Percentiles rank a stretch among this genome's conserved stretches.
phyloP scores from a whole-genome alignment of 2,888 invertebrate species.

The Amphiduros pacificus region DNA sequence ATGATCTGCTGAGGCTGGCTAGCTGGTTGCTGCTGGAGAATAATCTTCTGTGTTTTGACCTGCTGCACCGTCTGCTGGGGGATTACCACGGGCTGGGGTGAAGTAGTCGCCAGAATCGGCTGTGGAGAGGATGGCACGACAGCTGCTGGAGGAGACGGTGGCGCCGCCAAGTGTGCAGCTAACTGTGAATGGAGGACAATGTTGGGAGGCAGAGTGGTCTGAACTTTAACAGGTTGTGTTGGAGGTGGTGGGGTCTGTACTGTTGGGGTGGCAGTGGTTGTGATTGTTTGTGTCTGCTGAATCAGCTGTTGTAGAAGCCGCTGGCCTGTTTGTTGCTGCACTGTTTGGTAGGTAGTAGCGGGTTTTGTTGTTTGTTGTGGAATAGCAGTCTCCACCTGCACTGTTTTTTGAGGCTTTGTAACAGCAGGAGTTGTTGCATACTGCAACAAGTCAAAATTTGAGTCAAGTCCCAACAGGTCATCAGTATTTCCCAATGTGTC shows the following conservation, averaged over 20 bases:
- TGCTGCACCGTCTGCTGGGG: neutral
- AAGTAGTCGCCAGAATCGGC: neutral
- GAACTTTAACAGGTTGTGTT: conserved; percentile 14
- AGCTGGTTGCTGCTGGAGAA: conserved; percentile 9
- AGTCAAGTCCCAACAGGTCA: neutral
- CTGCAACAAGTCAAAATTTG: conserved; percentile 18
- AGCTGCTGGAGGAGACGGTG: conserved; percentile 2
- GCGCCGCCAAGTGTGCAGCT: conserved; percentile 21
- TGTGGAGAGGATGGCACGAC: neutral
- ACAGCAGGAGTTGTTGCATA: conserved; percentile 4
- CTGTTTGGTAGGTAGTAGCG: no score
- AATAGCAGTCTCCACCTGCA: neutral
- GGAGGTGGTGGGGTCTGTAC: neutral
- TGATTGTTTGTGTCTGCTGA: neutral
- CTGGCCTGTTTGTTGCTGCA: no score
- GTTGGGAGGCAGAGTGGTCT: neutral
- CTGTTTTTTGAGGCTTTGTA: neutral
- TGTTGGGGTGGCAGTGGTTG: neutral
- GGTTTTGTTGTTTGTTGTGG: neutral
- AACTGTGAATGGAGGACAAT: conserved; percentile 24
- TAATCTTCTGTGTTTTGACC: conserved; percentile 4
- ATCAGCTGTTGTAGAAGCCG: neutral
- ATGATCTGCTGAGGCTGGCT: conserved; percentile 26
- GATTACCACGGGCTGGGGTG: conserved; percentile 4
- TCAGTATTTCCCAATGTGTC: conserved; percentile 17